A percentile compares a stretch with the other conserved stretches of the same genome.
Conservation (phyloP, 2,888 invertebrate genomes). For the Hylaea fasciaria region DNA sequence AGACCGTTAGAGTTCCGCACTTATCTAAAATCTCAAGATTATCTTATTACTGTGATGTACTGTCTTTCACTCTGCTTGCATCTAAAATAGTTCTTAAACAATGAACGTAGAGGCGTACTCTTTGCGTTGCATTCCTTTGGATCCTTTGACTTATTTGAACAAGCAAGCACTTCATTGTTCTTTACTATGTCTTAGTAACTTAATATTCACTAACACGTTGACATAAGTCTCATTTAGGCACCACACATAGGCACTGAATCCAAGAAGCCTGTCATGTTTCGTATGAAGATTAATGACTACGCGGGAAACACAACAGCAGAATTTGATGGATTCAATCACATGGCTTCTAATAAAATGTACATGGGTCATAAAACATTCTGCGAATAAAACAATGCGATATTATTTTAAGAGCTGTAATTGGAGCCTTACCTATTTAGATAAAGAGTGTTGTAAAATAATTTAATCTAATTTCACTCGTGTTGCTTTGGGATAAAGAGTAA, state of each 20-base stretch:
- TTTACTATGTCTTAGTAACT: no score
- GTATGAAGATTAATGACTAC: background rate
- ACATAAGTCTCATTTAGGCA: no score
- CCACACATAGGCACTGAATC: background rate
- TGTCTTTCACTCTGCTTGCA: no score
- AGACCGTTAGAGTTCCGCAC: no score
- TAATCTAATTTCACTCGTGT: constrained; percentile 14
- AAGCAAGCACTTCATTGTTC: no score
- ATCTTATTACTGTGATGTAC: no score
- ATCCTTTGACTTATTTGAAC: no score
- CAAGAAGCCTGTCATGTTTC: background rate
- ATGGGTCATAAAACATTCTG: constrained; percentile 33
- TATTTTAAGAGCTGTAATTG: constrained; percentile 21
- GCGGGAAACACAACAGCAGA: background rate
- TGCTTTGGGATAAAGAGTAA: constrained; percentile 9
- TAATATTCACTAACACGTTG: no score
- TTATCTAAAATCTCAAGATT: no score
- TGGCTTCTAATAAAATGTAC: constrained; percentile 29
- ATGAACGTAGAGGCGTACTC: no score
- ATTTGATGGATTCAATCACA: constrained; percentile 18
- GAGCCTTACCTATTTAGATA: constrained; percentile 8
- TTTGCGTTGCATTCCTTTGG: no score
- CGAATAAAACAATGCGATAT: constrained; percentile 33
- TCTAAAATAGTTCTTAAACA: no score
- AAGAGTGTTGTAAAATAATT: background rate